Conservation (phyloP, 37 sponge, comb jelly and placozoan genomes). For the Haliclona indistincta region DNA sequence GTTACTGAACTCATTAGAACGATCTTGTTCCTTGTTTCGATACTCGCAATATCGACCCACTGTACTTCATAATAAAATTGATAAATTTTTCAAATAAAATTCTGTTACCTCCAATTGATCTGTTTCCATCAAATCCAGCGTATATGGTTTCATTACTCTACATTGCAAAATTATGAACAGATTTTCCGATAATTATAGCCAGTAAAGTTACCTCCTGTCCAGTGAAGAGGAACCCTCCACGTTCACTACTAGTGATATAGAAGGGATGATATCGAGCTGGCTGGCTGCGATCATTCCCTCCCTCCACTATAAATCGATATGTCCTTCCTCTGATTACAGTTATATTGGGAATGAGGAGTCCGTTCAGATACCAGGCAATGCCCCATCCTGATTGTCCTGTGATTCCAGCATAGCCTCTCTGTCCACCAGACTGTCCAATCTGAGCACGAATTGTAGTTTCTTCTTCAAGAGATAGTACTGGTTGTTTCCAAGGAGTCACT, state of each 20-base stretch:
- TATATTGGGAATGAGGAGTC: conserved; percentile 37
- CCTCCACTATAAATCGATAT: conserved; percentile 17
- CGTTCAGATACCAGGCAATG: conserved; percentile 77
- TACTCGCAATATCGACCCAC: conserved; percentile 43
- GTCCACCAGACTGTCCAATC: conserved; percentile 42
- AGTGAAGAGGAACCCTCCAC: too few relatives aligned
- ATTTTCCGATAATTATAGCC: too few relatives aligned
- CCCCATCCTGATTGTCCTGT: conserved; percentile 67
- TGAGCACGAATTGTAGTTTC: conserved; percentile 12
- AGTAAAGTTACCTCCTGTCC: too few relatives aligned
- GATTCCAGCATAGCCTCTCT: conserved; percentile 41
- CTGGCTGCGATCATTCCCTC: conserved; percentile 1
- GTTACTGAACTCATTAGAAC: conserved; percentile 14
- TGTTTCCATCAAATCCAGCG: conserved; percentile 48
- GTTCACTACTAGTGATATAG: too few relatives aligned
- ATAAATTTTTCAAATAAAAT: background rate
- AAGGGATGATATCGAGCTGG: background rate
- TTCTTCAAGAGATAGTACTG: background rate
- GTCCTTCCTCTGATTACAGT: conserved; percentile 27
- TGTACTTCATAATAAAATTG: background rate
- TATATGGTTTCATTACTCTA: conserved; percentile 36
- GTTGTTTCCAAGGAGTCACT: conserved; percentile 3
- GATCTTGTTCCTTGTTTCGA: background rate
- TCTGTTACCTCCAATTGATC: conserved; percentile 24
- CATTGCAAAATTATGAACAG: background rate